phyloP scores from a whole-genome alignment of 1,140 invertebrate genomes.

The Melanaphis sacchari region DNA sequence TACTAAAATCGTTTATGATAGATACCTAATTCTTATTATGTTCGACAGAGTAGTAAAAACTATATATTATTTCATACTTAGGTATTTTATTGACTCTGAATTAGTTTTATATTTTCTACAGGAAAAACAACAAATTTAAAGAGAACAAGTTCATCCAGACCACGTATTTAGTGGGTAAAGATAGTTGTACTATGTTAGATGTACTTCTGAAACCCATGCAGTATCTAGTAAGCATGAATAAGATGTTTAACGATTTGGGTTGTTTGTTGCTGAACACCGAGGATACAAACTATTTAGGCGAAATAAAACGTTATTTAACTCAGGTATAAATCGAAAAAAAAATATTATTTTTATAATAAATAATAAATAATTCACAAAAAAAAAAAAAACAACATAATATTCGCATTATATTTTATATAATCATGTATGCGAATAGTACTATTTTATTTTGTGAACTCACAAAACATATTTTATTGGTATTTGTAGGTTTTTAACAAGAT shows the following conservation, averaged over 20 bases:
- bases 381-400: neutral
- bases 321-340: neutral
- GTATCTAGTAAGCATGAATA: constrained; percentile 32
- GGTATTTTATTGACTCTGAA: neutral
- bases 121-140: constrained; percentile 19
- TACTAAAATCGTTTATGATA: neutral
- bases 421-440: neutral
- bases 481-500: constrained; percentile 42
- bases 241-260: constrained; percentile 26
- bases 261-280: neutral
- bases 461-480: neutral
- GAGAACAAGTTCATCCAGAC: constrained; percentile 8
- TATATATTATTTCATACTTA: neutral
- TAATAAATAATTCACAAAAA: neutral
- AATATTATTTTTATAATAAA: neutral
- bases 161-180: neutral
- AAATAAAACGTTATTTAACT: constrained; percentile 33
- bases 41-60: neutral
- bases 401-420: neutral
- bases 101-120: neutral
- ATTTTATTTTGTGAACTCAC: neutral
- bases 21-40: neutral
- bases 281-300: neutral
- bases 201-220: constrained; percentile 4
- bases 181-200: constrained; percentile 27